Evolutionary conservation across 2,888 invertebrate species (phyloP), one percentile per base, ranked within the genome.

Genomic region (Lepidochrysops patricia): DNA sequence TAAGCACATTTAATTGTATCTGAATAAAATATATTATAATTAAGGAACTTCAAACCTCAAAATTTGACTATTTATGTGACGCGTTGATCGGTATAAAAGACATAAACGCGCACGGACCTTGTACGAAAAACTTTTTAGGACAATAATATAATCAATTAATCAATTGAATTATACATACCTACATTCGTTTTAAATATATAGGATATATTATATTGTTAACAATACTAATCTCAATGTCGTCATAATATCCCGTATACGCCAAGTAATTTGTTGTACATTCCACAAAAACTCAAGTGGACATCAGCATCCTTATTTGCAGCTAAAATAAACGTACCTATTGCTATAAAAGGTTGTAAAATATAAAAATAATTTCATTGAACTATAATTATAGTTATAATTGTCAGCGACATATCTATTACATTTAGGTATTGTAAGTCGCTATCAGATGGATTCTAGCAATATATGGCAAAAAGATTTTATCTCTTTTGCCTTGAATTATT

Each of bases 291-390:
- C 25, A 12, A 26, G 29, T 26, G 34, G 34, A 52, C 57, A 57
- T 60, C 57, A 48, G 57, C 15, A 52, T 19, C 50, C 60, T 43
- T 62, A 62, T 58, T 61, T 49, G 58, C 43, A 48, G 54, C 26
- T 34, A 29, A 37, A 49, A 32, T 57, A 57, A 34, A 25, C 48
- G 54, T 60, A 62, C 60, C 34, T 27, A 60, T 12, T 37, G n/a
- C 60, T 57, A 32, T 62, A 60, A 57, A 57, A 26, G 60, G 57
- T 13, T 32, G 6, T 9, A 25, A 57, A 13, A 27, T 29, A 43
- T 26, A 56, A 60, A 52, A 50, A 48, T 26, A 49, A 19, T 54
- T 57, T 19, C 2, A 52, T 29, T 57, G 32, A n/a, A 54, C 26
- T 49, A 23, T 37, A 35, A 57, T 57, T 57, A 27, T 29, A 57